Evolutionary conservation across 2,113 vertebrate genomes (phyloP), one percentile per base, ranked within the genome.

Genomic region (Lamprotornis superbus): DNA sequence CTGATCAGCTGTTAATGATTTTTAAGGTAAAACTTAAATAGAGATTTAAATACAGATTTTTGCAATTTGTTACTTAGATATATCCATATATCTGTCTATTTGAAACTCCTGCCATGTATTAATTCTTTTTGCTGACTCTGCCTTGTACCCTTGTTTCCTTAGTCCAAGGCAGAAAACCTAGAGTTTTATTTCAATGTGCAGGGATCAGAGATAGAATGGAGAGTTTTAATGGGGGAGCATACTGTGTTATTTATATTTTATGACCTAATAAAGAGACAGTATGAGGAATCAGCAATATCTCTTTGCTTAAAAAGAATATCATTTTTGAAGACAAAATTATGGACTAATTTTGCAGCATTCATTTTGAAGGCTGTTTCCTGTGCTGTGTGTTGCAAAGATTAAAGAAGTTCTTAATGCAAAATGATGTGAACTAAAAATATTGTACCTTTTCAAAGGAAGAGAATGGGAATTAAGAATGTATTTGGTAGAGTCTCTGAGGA

Each of bases 401-500:
- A 89, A 87, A 97, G 69, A 82, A 35, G 30, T n/a, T 89, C 64
- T 86, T 95, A 89, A 78, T 90, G 68, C 47, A 67, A 77, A 86
- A 83, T 67, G 63, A 90, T 92, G 59, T 70, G 63, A 83, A 77
- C 75, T 90, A 67, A 89, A 92, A 93, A 90, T 74, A 74, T 37
- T 80, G 35, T 49, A 87, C 35, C 30, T 86, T 77, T 95, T 89
- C 47, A 67, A 74, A 94, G 59, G 23, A 86, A 76, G 78, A 76
- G 59, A 83, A 90, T 44, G 50, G 37, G 63, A 73, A 57, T 53
- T 56, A 47, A 46, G 47, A 69, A 67, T 55, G 12, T 28, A 15
- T 70, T 94, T 83, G 86, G 15, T 49, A 63, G 23, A 6, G 27
- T 86, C 89, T 96, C 93, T 55, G 59, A 78, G 86, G 83, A 67